Evolutionary conservation across 2,113 vertebrate genomes (phyloP).

Genomic region (Oryzias curvinotus): DNA sequence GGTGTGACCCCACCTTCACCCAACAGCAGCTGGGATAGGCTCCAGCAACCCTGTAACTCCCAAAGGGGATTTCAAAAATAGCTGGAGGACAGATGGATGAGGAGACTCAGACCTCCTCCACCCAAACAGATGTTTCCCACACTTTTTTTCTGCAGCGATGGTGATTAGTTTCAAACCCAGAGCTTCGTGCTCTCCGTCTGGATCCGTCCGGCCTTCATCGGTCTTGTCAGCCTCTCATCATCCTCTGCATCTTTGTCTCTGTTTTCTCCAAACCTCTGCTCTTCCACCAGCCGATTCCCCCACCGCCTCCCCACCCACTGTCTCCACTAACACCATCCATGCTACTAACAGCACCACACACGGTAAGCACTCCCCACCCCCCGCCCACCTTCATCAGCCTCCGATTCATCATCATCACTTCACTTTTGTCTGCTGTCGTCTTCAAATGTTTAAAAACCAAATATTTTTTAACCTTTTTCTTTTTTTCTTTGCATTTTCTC

Average conservation of each 20-base stretch:
- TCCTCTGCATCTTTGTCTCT: conserved; percentile 41
- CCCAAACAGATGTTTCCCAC: no score
- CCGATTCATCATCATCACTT: neutral
- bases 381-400: neutral
- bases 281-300: conserved; percentile 58
- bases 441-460: neutral
- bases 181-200: neutral
- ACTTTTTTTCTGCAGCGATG: no score
- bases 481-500: neutral
- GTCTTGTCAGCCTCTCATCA: conserved; percentile 25
- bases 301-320: conserved; percentile 84
- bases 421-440: neutral
- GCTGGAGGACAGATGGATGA: no score
- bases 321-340: conserved; percentile 89
- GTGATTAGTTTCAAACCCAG: no score
- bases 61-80: no score
- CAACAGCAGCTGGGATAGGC: no score
- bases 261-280: conserved; percentile 28
- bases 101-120: no score
- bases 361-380: conserved; percentile 73
- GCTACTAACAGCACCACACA: conserved; percentile 87
- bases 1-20: no score
- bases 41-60: no score
- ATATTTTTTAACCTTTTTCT: neutral
- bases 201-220: neutral